A percentile compares a stretch with the other conserved stretches of the same genome.
These are phyloP conservation scores for Empis stercorea DNA, from an alignment of 2,888 invertebrate genomes.

Conservation along the genomic window DNA sequence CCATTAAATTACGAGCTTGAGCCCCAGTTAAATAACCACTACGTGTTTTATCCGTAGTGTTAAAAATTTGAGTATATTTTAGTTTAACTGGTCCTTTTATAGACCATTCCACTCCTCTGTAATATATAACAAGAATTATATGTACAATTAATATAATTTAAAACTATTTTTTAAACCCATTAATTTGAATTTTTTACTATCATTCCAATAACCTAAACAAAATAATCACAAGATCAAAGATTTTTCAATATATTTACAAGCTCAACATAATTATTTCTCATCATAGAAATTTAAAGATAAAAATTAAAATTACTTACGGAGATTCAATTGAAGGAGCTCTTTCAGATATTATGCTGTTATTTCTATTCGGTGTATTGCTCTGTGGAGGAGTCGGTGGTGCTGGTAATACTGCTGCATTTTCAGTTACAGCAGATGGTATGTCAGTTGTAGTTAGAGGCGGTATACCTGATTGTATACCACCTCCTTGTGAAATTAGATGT, in stretches of 20 bases:
- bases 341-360: constrained; percentile 38
- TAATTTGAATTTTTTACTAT: too few species aligned
- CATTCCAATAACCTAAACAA: too few species aligned
- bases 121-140: constrained; percentile 6
- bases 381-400: constrained; percentile 20
- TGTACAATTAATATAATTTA: neutral
- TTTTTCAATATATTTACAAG: too few species aligned
- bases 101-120: constrained; percentile 65
- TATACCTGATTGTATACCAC: neutral
- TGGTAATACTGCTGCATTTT: constrained; percentile 14
- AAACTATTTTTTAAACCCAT: neutral
- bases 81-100: constrained; percentile 70
- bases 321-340: constrained; percentile 46
- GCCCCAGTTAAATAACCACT: constrained; percentile 80
- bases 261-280: too few species aligned
- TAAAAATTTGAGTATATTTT: constrained; percentile 90
- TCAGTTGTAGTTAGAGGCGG: neutral
- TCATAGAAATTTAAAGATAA: neutral
- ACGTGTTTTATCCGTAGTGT: constrained; percentile 76
- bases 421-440: neutral
- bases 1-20: constrained; percentile 84
- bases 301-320: constrained; percentile 31
- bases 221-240: too few species aligned
- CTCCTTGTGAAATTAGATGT: neutral
- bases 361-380: constrained; percentile 35